Percentiles rank a stretch among this genome's conserved stretches.
These are phyloP conservation scores for Phorcus lineatus DNA, from an alignment of 2,888 invertebrate species.

Conservation along the genomic window DNA sequence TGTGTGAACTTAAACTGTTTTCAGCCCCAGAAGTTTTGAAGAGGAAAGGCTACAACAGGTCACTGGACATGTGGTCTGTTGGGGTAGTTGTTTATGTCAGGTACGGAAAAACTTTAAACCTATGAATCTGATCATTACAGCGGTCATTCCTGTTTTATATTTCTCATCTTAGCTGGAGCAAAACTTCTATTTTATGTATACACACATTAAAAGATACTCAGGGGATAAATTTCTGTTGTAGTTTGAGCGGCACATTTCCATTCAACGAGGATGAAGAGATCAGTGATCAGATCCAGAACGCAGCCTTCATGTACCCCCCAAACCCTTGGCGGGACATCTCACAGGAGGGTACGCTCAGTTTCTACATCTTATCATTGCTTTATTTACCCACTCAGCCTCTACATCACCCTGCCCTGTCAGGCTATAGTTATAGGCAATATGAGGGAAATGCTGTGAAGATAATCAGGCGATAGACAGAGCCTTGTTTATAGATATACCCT, in stretches of 20 bases:
- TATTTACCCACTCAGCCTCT: neutral
- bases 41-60: conserved; percentile 98
- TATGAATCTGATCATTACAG: no score
- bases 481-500: no score
- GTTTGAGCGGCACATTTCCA: conserved; percentile 98
- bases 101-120: conserved; percentile 53
- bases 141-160: no score
- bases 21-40: conserved; percentile 96
- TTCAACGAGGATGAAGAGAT: conserved; percentile 99
- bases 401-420: no score
- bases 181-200: no score
- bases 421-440: no score
- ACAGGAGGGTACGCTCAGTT: conserved; percentile 82
- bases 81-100: conserved; percentile 98
- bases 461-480: no score
- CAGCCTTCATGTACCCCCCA: conserved; percentile 99
- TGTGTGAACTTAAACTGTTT: neutral
- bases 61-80: conserved; percentile 99
- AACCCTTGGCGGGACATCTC: conserved; percentile 97
- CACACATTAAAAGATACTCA: no score
- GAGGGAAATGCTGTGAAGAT: no score
- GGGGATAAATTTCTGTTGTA: conserved; percentile 71
- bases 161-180: no score
- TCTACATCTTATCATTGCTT: neutral
- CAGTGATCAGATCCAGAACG: conserved; percentile 99